Base-by-base conservation (phyloP, 2,888 invertebrate species). In the Drosophila crucigera region DNA sequence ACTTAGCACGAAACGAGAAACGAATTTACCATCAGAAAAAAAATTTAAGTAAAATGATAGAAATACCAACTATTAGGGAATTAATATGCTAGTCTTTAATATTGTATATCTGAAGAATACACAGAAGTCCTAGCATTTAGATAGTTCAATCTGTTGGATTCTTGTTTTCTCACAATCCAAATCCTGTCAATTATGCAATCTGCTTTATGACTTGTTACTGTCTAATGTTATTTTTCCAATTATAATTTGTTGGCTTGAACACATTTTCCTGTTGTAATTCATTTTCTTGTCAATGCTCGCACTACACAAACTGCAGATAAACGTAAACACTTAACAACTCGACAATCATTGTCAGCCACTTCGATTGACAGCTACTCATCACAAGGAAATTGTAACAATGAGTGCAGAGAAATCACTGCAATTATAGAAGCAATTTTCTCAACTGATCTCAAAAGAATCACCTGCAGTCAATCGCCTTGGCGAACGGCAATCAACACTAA, bases 281-380 rank as follows among this genome's bases (percentile, higher is more conserved):
- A 58, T 16, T 31, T 50, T 11, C 39, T n/a, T n/a, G 14, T 37
- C 41, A 50, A 37, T 55, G 35, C n/a, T 11, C 33, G 9, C 22
- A 41, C 22, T 28, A 4, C 28, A 43, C 3, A 19, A 35, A 22
- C 10, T 33, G 30, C 30, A 60, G 59, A 33, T 87, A 84, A 83
- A 66, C 33, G 65, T 33, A 11, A 25, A 31, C 76, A 74, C 66
- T 84, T 86, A 86, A 52, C 73, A 68, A 56, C 62, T 72, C 16
- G 53, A 35, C 58, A 74, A 78, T 78, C 62, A 71, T 56, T 73
- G 71, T 11, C 47, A 63, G 33, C 59, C 55, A 55, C 56, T 59
- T 49, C 69, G 61, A 73, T 75, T 87, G 82, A 87, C 83, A 87
- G 87, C 69, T 50, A 77, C 79, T 60, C 80, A 75, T 72, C 73